Percentiles rank a stretch among this genome's conserved stretches.
Evolutionary conservation across 2,797 vertebrate genomes (phyloP).

Genomic region (Pseudochaenichthys georgianus): DNA sequence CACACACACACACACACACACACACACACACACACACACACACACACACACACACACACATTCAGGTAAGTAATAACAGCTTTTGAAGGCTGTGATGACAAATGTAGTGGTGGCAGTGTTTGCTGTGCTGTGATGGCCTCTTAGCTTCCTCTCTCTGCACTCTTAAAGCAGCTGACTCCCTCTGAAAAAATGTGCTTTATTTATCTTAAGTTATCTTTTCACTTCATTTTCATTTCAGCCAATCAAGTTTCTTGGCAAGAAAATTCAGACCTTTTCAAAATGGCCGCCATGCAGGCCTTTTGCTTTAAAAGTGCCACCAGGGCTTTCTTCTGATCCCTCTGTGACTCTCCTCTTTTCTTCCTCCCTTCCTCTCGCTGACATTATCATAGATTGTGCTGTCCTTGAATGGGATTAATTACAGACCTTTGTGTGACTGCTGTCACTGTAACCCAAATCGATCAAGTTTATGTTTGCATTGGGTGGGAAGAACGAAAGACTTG

Average conservation of each 20-base stretch:
- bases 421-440: slow-evolving; percentile 18
- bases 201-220: slow-evolving; percentile 18
- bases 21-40: not conserved
- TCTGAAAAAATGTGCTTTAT: slow-evolving; percentile 28
- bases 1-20: slow-evolving; percentile 2
- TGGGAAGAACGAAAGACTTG: slow-evolving; percentile 49
- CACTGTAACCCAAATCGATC: slow-evolving; percentile 15
- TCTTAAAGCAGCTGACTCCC: slow-evolving; percentile 18
- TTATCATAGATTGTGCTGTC: slow-evolving; percentile 11
- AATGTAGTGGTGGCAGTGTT: slow-evolving; percentile 44
- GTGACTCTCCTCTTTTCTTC: slow-evolving; percentile 36
- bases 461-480: slow-evolving; percentile 26
- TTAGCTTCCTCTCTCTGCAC: slow-evolving; percentile 34
- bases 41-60: slow-evolving; percentile 7
- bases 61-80: slow-evolving; percentile 52
- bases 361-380: slow-evolving; percentile 34
- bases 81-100: slow-evolving; percentile 40
- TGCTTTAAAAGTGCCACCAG: slow-evolving; percentile 54
- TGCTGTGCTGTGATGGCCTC: slow-evolving; percentile 52
- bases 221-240: not conserved
- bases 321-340: slow-evolving; percentile 27
- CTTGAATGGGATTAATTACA: slow-evolving; percentile 18
- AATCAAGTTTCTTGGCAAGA: slow-evolving; percentile 21
- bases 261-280: slow-evolving; percentile 19
- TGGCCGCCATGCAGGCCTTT: slow-evolving; percentile 31